These are phyloP conservation scores for Alosa sapidissima DNA, from an alignment of 2,797 vertebrate genomes.

Conservation along the genomic window DNA sequence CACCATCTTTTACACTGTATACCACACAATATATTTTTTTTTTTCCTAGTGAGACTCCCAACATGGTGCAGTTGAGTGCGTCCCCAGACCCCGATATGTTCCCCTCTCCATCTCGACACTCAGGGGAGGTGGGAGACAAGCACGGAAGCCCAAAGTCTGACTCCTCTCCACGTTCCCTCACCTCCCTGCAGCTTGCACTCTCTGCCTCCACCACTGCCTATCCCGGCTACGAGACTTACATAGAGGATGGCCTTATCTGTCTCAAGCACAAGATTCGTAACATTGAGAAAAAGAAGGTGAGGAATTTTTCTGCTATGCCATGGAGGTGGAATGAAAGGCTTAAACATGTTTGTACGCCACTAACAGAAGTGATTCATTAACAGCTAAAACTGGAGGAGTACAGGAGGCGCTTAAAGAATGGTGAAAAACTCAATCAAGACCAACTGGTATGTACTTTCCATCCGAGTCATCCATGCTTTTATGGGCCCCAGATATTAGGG, in stretches of 20 bases:
- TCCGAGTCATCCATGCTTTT: not conserved
- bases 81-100: slow-evolving; percentile 64
- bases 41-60: slow-evolving; percentile 61
- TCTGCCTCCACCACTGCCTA: slow-evolving; percentile 70
- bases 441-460: slow-evolving; percentile 81
- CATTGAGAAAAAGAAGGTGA: slow-evolving; percentile 97
- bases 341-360: not conserved
- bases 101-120: slow-evolving; percentile 64
- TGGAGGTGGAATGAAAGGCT: not conserved
- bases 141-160: slow-evolving; percentile 48
- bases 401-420: slow-evolving; percentile 80
- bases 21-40: not conserved
- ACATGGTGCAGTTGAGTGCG: slow-evolving; percentile 87
- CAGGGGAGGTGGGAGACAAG: slow-evolving; percentile 33
- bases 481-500: not conserved
- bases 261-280: slow-evolving; percentile 97
- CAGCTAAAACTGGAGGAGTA: slow-evolving; percentile 94
- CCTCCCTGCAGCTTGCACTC: slow-evolving; percentile 60
- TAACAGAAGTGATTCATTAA: slow-evolving; percentile 34
- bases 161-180: slow-evolving; percentile 64
- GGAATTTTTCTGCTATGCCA: not conserved
- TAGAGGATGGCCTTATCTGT: slow-evolving; percentile 94
- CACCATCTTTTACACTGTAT: not conserved
- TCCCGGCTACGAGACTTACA: slow-evolving; percentile 88
- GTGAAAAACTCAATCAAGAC: slow-evolving; percentile 87